Percentiles rank a stretch among this genome's conserved stretches.
These are phyloP conservation scores for Microcebus murinus DNA, from an alignment of 2,113 vertebrate genomes.

Conservation along the genomic window DNA sequence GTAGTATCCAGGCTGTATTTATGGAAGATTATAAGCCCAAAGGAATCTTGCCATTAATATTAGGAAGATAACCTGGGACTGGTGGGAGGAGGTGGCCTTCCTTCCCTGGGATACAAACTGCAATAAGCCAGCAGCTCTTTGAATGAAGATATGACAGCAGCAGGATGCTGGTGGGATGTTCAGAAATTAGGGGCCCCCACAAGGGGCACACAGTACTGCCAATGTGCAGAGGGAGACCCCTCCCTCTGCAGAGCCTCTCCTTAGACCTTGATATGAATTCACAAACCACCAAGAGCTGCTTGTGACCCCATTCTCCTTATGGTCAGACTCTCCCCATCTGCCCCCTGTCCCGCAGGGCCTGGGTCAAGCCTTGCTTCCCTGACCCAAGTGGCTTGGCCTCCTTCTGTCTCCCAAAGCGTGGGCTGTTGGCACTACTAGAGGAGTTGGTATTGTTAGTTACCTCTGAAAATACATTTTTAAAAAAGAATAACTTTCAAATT, in stretches of 20 bases:
- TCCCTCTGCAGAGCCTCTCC: neutral
- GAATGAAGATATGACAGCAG: neutral
- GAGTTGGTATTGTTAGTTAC: accelerated
- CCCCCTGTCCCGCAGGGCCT: neutral
- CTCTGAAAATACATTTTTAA: neutral
- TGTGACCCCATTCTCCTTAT: accelerated
- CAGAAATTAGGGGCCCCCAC: neutral
- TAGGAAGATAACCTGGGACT: neutral
- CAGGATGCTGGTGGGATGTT: neutral
- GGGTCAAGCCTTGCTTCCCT: neutral
- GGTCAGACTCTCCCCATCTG: accelerated
- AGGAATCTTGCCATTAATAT: neutral
- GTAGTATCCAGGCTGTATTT: neutral
- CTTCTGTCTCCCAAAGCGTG: neutral
- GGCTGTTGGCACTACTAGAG: accelerated
- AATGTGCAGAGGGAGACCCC: neutral
- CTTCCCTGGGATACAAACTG: neutral
- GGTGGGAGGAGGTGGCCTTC: neutral
- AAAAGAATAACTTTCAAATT: neutral
- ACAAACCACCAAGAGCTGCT: neutral
- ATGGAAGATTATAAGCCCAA: accelerated
- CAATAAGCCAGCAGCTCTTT: neutral
- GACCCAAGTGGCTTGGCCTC: neutral
- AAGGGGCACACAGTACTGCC: neutral
- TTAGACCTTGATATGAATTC: neutral